Evolutionary conservation across 2,113 vertebrate genomes (phyloP), one percentile per base, ranked within the genome.

Genomic region (Dasyornis broadbenti): DNA sequence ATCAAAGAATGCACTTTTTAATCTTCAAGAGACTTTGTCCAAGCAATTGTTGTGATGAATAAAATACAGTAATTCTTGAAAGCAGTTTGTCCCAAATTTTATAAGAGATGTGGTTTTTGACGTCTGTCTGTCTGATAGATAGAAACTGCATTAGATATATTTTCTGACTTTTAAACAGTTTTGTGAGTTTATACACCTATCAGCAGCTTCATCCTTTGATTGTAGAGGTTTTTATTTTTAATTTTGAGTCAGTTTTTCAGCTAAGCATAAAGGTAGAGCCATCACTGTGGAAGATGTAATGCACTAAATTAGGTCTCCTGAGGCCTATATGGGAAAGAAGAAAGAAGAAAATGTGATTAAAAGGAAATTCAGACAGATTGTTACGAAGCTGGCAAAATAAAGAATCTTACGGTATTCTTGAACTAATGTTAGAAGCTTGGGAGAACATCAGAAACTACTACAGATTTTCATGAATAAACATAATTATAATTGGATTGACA

Each of bases 391-490:
- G 92, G 89, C 80, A 95, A 96, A 97, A 94, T 90, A 90, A 95
- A 86, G 75, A 82, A 52, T 88, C 76, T 90, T 83, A 70, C 23
- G 76, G 94, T 90, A 90, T 78, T 92, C 81, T 90, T 96, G 79
- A 59, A 90, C 76, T 94, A 92, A 92, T 84, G 85, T 91, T 96
- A 96, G 94, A 94, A 92, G 70, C 92, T 57, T 86, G 50, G 47
- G 86, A 90, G 70, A 95, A 71, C 54, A 94, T 78, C 81, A 92
- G 80, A 90, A 95, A 80, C 79, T 63, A 65, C 79, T 89, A 92
- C 87, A 97, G 94, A 96, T 97, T 96, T 92, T 97, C 94, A 97
- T 96, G 91, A 93, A 95, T 94, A 93, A 95, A 95, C 88, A 94
- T 94, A 83, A 92, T 90, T 78, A 53, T 85, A 95, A 87, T 81